Evolutionary conservation across 2,113 vertebrate genomes (phyloP), one percentile per base, ranked within the genome.

Genomic region (Seriola aureovittata): DNA sequence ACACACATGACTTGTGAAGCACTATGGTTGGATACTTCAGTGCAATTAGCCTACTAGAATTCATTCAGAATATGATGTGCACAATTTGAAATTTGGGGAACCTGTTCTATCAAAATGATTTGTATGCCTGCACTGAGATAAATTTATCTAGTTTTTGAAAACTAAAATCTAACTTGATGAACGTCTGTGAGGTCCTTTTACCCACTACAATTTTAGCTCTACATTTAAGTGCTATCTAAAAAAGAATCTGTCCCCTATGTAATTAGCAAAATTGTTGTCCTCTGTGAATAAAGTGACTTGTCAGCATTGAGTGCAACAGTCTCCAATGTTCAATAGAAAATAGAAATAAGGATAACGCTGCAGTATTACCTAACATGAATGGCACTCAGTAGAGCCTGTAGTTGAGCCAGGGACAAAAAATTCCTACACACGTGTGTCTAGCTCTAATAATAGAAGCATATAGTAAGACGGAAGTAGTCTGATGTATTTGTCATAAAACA

Each of bases 1-100:
- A 75, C 55, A 81, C 75, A 92, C 48, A 83, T 0, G 7, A 59
- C 38, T 52, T 6, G 4, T 85, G 29, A 87, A 52, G 48, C 16
- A 4, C 42, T 66, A 23, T 21, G 44, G 38, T 71, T 80, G 60
- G 32, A 54, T 63, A 21, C 75, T 63, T 23, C 12, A 69, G 12
- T 65, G 59, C 29, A 71, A 40, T 16, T 54, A 50, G 66, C 38
- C 40, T 12, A 0, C 0, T 23, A 5, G 5, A 54, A 25, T 34
- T 44, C 5, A 50, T 25, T 4, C 13, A 36, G 32, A 68, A 36
- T 34, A 21, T 19, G 5, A 19, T 23, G 7, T 52, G 21, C 3
- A 36, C 1, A 0, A n/a, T 40, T 10, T 14, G 34, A 62, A 68
- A 67, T 13, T n/a, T 8, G 2, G 34, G 32, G 23, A 21, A 21